Conservation (phyloP, 2,888 invertebrate species). For the Desoria tigrina region DNA sequence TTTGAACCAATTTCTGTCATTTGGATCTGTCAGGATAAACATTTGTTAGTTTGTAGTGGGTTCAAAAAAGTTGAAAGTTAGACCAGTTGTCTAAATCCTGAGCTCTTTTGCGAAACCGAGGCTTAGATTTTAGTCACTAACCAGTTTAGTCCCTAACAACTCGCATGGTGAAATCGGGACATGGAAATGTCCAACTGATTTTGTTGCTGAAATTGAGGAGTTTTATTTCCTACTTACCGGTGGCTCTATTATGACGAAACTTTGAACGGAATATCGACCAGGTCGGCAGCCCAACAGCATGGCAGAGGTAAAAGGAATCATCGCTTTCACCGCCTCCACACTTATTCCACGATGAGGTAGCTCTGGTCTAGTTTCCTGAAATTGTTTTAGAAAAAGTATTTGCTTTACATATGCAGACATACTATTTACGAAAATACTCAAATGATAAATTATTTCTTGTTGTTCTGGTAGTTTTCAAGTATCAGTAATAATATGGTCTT, state of each 20-base stretch:
- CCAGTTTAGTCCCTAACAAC: too few species aligned
- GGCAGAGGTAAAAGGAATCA: constrained; percentile 52
- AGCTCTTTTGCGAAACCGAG: too few species aligned
- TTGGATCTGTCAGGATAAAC: constrained; percentile 15
- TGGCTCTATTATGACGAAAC: constrained; percentile 44
- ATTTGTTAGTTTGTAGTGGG: background rate
- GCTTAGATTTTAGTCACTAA: too few species aligned
- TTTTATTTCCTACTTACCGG: constrained; percentile 45
- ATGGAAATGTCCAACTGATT: too few species aligned
- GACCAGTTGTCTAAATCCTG: background rate
- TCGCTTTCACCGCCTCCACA: constrained; percentile 27
- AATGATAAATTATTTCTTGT: background rate
- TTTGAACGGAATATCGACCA: constrained; percentile 42
- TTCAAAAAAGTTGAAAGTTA: background rate
- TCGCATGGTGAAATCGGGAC: too few species aligned
- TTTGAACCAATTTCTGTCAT: constrained; percentile 19
- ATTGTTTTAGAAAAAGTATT: too few species aligned
- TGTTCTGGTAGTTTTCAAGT: too few species aligned
- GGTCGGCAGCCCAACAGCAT: constrained; percentile 46
- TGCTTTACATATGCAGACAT: too few species aligned
- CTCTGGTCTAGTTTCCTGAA: too few species aligned
- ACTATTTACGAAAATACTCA: too few species aligned
- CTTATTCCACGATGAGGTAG: constrained; percentile 1
- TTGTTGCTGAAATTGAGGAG: too few species aligned
- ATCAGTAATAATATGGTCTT: too few species aligned